These are phyloP conservation scores for Mesodorylaimus sp. DNA, from an alignment of 2,888 invertebrate species.

Conservation along the genomic window DNA sequence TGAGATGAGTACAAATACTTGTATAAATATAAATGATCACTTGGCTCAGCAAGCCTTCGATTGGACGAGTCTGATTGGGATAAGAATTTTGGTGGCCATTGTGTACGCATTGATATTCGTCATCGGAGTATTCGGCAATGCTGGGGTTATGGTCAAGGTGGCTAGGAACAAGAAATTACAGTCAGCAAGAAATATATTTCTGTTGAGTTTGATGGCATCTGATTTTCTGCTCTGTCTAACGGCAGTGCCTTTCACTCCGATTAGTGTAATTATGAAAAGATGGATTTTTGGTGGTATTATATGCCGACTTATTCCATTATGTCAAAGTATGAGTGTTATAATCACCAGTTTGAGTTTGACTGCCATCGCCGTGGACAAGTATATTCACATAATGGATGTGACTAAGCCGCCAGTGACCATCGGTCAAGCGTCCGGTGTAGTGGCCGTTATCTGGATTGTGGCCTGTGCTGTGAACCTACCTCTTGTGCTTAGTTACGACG, in stretches of 20 bases:
- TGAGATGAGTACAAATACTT: no score
- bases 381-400: slow-evolving; percentile 85
- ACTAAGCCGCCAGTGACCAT: slow-evolving; percentile 62
- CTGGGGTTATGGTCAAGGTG: neutral
- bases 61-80: neutral
- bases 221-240: slow-evolving; percentile 74
- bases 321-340: slow-evolving; percentile 81
- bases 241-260: slow-evolving; percentile 81
- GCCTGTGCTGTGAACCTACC: slow-evolving; percentile 25
- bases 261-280: slow-evolving; percentile 64
- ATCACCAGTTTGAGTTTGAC: slow-evolving; percentile 83
- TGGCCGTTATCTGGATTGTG: slow-evolving; percentile 21
- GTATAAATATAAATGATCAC: no score
- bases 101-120: neutral
- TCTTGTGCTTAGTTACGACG: slow-evolving; percentile 21
- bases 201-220: slow-evolving; percentile 60
- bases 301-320: slow-evolving; percentile 74
- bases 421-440: neutral
- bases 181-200: neutral
- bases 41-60: no score
- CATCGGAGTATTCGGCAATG: neutral
- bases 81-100: neutral
- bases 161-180: neutral
- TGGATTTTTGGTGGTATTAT: slow-evolving; percentile 76
- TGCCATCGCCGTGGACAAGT: slow-evolving; percentile 83